phyloP scores from a whole-genome alignment of 1,140 invertebrate genomes.

The Archivesica marissinica region DNA sequence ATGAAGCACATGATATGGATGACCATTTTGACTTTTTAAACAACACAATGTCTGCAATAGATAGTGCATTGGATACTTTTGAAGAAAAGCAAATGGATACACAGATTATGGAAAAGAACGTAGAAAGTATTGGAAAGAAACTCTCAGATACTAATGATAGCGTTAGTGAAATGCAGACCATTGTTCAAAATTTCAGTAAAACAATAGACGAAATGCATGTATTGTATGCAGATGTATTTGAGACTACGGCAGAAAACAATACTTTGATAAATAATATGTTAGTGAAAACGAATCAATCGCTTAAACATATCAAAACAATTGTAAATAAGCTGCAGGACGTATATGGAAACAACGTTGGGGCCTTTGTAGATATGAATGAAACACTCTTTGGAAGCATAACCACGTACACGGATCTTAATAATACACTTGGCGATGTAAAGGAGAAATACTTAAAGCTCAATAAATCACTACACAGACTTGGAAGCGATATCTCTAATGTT shows the following conservation, averaged over 20 bases:
- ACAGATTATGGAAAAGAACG: not conserved
- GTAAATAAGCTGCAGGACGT: not conserved
- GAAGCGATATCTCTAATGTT: not conserved
- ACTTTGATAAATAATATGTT: not conserved
- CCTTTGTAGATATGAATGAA: slow-evolving; percentile 44
- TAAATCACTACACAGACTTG: slow-evolving; percentile 21
- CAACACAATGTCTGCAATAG: slow-evolving; percentile 15
- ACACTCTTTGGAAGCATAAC: slow-evolving; percentile 39
- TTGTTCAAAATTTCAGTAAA: not conserved
- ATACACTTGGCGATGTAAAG: slow-evolving; percentile 29
- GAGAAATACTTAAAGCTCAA: not conserved
- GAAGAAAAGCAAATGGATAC: slow-evolving; percentile 14
- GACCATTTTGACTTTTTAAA: slow-evolving; percentile 47
- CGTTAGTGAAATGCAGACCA: not conserved
- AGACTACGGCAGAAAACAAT: slow-evolving; percentile 34
- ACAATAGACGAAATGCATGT: slow-evolving; percentile 22
- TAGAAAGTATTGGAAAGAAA: slow-evolving; percentile 5
- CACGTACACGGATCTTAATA: slow-evolving; percentile 23
- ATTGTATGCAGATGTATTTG: slow-evolving; percentile 29
- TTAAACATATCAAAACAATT: not conserved
- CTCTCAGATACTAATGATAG: not conserved
- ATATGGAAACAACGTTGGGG: not conserved
- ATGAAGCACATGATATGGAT: slow-evolving; percentile 30
- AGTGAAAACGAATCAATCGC: not conserved
- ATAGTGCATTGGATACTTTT: slow-evolving; percentile 51